Evolutionary conservation across 2,113 vertebrate genomes (phyloP).

Genomic region (Aspiorhynchus laticeps): DNA sequence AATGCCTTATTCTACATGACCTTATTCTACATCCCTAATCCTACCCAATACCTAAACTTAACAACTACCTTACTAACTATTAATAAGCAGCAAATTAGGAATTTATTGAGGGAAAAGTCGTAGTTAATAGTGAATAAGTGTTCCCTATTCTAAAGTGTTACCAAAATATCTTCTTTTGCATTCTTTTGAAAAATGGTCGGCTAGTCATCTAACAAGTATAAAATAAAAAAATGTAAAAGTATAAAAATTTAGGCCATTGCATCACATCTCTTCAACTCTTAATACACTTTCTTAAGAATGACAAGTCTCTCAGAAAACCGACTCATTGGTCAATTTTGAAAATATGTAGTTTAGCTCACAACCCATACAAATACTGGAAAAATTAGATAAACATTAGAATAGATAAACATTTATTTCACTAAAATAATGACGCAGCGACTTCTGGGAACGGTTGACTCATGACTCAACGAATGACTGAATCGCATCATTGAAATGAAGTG

Average conservation of each 20-base stretch:
- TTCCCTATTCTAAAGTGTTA: no score
- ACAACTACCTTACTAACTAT: no score
- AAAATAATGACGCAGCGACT: background rate
- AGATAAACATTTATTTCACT: constrained; percentile 11
- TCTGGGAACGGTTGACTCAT: background rate
- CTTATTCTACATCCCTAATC: no score
- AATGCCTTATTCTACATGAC: no score
- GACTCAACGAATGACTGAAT: background rate
- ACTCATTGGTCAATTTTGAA: background rate
- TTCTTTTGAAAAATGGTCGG: no score
- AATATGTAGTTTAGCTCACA: constrained; percentile 8
- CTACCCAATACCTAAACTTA: no score
- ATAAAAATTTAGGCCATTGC: no score
- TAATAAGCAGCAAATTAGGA: no score
- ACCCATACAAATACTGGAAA: background rate
- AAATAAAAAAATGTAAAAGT: background rate
- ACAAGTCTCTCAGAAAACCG: background rate
- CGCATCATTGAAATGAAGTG: background rate
- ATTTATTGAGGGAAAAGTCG: no score
- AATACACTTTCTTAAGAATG: background rate
- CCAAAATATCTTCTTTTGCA: no score
- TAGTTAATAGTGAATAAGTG: no score
- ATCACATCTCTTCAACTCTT: background rate
- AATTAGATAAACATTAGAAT: background rate
- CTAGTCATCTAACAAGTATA: background rate